Evolutionary conservation across 23 tunicate species (phyloP).

Genomic region (Trididemnum clinides): DNA sequence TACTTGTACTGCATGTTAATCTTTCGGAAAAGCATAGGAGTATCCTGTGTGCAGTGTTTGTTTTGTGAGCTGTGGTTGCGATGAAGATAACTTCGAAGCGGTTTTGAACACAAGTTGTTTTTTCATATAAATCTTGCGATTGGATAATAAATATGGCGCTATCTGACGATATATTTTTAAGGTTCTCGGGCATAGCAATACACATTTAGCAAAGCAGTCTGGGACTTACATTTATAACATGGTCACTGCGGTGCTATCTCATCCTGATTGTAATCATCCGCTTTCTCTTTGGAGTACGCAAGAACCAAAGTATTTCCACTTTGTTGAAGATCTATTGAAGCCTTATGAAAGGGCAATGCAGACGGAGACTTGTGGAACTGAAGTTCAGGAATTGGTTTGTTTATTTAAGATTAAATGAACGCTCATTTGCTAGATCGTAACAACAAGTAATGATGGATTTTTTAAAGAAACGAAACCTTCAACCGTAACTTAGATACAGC

Average conservation of each 20-base stretch:
- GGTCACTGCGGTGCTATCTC: slow-evolving; percentile 26
- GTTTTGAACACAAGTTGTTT: too few relatives aligned
- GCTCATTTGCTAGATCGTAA: too few relatives aligned
- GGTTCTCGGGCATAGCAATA: slow-evolving; percentile 41
- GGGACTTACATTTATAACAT: slow-evolving; percentile 40
- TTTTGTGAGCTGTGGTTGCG: too few relatives aligned
- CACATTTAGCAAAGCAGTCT: slow-evolving; percentile 49
- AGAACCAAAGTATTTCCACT: slow-evolving; percentile 61
- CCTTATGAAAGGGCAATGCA: slow-evolving; percentile 58
- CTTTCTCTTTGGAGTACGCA: slow-evolving; percentile 43
- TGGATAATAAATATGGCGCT: neutral
- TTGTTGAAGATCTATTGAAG: slow-evolving; percentile 42
- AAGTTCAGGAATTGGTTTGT: slow-evolving; percentile 44
- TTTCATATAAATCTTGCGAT: too few relatives aligned
- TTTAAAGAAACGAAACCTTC: too few relatives aligned
- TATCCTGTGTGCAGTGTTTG: too few relatives aligned
- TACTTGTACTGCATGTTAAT: too few relatives aligned
- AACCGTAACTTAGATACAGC: too few relatives aligned
- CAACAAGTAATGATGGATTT: too few relatives aligned
- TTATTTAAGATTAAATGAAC: too few relatives aligned
- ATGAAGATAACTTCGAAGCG: too few relatives aligned
- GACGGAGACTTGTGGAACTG: slow-evolving; percentile 37
- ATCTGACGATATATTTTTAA: neutral
- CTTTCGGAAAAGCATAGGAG: too few relatives aligned
- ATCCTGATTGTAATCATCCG: neutral